Conservation (phyloP, 2,888 invertebrate genomes). For the Athalia circularis region DNA sequence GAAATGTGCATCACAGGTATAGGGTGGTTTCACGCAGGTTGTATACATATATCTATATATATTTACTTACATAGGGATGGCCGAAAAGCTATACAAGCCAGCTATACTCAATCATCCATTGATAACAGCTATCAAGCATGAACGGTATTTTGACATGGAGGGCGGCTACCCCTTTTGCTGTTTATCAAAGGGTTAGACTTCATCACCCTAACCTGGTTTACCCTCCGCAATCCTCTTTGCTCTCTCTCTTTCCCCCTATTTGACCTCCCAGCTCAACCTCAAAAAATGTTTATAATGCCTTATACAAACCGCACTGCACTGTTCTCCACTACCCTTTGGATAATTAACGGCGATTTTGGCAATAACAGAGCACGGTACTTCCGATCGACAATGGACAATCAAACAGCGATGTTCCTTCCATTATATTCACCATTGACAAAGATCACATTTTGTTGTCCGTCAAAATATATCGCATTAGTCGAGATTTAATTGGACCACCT, state of each 20-base stretch:
- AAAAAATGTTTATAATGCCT: slow-evolving; percentile 36
- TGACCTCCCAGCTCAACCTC: background rate
- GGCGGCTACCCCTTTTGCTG: slow-evolving; percentile 45
- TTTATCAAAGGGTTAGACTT: slow-evolving; percentile 48
- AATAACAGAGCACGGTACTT: background rate
- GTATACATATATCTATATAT: background rate
- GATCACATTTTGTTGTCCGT: no score
- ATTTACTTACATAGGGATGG: background rate
- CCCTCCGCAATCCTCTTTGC: slow-evolving; percentile 34
- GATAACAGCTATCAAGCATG: slow-evolving; percentile 47
- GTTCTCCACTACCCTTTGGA: background rate
- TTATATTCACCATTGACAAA: no score
- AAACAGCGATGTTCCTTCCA: background rate
- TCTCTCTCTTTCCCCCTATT: background rate
- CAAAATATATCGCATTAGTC: no score
- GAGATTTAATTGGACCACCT: no score
- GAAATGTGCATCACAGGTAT: slow-evolving; percentile 38
- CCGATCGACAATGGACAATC: background rate
- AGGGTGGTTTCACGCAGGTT: slow-evolving; percentile 22
- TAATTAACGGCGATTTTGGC: background rate
- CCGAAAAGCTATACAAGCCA: slow-evolving; percentile 37
- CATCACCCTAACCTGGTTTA: slow-evolving; percentile 39
- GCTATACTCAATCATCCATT: slow-evolving; percentile 48
- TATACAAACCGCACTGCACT: slow-evolving; percentile 6
- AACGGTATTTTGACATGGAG: slow-evolving; percentile 47